Evolutionary conservation across 2,888 invertebrate genomes (phyloP), one percentile per base, ranked within the genome.

Genomic region (Euplexia lucipara): DNA sequence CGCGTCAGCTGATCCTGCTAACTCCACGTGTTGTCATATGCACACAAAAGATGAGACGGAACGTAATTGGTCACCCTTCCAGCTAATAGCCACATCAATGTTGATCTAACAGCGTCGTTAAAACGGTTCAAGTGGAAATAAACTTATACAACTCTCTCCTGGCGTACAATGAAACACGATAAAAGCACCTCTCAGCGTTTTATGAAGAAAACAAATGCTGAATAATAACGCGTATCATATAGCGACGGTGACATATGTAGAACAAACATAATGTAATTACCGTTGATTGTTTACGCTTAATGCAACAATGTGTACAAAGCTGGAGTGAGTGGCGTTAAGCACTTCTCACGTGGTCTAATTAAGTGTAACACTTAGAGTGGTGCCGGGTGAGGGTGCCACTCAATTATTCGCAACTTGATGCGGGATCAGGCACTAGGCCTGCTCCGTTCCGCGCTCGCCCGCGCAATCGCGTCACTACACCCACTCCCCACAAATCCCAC

Each of bases 331-430:
- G 82, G 83, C 81, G 83, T 86, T 88, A 92, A 90, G 88, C 86
- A 87, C 87, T 87, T 89, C 90, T 92, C 92, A 90, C 90, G 90
- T 92, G 90, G 90, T 89, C 90, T 93, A 92, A 93, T 94, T 93
- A 94, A 92, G 92, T 88, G 90, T 85, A 87, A 90, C 90, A 90
- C 92, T 92, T 90, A 90, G 84, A 84, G 85, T 80, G 84, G 79
- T 79, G 87, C 86, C 78, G 88, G 83, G 87, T 68, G 86, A 84
- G 90, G 90, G 87, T 82, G 86, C 86, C 87, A 88, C 92, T 93
- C 90, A 92, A 94, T 94, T 95, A 94, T 92, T 90, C 88, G 91
- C 88, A 89, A 91, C 90, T 87, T 82, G 92, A 94, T 94, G 94
- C 94, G 90, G 84, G 92, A 91, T 92, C 94, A 94, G 93, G 60